Evolutionary conservation across 2,113 vertebrate species (phyloP).

Genomic region (Ictidomys tridecemlineatus): DNA sequence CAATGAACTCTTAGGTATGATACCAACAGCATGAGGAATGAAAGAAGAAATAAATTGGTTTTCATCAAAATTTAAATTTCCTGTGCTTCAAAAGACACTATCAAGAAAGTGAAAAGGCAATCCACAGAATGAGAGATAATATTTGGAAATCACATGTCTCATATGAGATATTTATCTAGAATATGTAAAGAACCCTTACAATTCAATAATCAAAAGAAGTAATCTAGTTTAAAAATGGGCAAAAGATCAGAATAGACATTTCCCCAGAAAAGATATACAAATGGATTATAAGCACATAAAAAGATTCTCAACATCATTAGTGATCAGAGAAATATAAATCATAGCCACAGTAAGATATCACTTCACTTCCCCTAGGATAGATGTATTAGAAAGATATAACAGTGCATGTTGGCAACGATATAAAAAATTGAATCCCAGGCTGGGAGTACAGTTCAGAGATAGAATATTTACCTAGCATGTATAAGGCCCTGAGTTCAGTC

Average conservation of each 20-base stretch:
- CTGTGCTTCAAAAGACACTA: not conserved
- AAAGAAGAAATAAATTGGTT: not conserved
- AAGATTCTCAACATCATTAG: not conserved
- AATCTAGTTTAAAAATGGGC: not conserved
- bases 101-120: not conserved
- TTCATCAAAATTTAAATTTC: not conserved
- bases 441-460: not conserved
- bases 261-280: not conserved
- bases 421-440: not conserved
- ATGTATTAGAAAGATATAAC: not conserved
- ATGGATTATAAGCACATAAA: not conserved
- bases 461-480: not conserved
- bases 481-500: no score
- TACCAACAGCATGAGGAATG: not conserved
- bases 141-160: not conserved
- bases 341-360: not conserved
- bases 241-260: not conserved
- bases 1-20: not conserved
- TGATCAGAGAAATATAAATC: not conserved
- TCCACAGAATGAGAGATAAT: not conserved
- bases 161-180: not conserved
- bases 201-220: constrained; percentile 17
- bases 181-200: not conserved
- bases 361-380: not conserved
- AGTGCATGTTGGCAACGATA: not conserved